Percentiles rank a stretch among this genome's conserved stretches.
These are phyloP conservation scores for Ranitomeya imitator DNA, from an alignment of 2,113 vertebrate species.

Conservation along the genomic window DNA sequence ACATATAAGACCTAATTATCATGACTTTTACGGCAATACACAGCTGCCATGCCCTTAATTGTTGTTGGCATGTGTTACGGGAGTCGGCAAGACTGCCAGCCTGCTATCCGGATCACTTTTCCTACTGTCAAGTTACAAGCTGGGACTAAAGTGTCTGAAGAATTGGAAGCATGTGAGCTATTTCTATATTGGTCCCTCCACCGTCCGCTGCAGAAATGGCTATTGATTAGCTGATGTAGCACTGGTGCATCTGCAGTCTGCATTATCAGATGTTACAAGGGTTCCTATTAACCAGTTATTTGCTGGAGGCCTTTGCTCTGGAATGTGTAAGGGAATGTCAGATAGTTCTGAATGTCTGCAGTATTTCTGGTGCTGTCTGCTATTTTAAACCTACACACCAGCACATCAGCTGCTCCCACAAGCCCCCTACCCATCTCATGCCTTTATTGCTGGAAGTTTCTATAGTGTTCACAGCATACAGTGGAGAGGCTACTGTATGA, in stretches of 20 bases:
- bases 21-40: background rate
- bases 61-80: conserved; percentile 33
- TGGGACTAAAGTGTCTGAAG: conserved; percentile 40
- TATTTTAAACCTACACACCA: background rate
- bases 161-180: conserved; percentile 52
- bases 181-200: conserved; percentile 47
- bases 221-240: conserved; percentile 24
- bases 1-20: background rate
- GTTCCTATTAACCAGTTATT: conserved; percentile 25
- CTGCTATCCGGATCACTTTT: conserved; percentile 41
- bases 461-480: background rate
- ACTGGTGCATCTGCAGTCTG: conserved; percentile 11
- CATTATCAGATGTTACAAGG: background rate
- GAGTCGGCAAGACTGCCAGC: conserved; percentile 6
- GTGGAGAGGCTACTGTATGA: too few relatives aligned
- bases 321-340: conserved; percentile 20
- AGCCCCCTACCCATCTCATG: background rate
- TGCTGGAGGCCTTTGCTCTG: background rate
- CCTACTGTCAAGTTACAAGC: conserved; percentile 36
- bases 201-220: conserved; percentile 20
- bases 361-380: background rate
- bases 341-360: conserved; percentile 2
- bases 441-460: background rate
- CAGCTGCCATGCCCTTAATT: background rate
- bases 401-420: background rate